Percentiles rank a stretch among this genome's conserved stretches.
phyloP scores from a whole-genome alignment of 2,113 vertebrate species.

The Andinoacara biseriatus region DNA sequence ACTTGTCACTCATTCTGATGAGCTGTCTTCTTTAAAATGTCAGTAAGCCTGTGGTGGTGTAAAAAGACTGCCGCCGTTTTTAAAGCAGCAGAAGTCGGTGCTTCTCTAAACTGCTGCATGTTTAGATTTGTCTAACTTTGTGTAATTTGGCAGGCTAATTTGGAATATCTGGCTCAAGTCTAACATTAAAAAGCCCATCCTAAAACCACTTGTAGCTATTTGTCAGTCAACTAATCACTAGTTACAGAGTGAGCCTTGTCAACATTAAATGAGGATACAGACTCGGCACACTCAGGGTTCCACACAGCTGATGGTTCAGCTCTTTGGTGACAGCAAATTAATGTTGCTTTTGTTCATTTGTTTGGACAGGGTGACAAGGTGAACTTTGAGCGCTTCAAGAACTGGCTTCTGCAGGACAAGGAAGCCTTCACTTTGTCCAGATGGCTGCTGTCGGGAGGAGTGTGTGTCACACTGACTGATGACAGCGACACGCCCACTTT shows the following conservation, averaged over 20 bases:
- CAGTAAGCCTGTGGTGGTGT: neutral
- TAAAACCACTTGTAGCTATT: neutral
- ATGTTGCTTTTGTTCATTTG: neutral
- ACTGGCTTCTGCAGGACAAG: constrained; percentile 95
- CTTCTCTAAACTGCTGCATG: neutral
- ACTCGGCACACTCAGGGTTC: neutral
- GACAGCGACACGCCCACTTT: constrained; percentile 99
- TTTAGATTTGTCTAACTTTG: neutral
- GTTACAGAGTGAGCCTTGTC: neutral
- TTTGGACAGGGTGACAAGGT: constrained; percentile 92
- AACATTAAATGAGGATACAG: neutral
- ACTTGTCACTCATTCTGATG: neutral
- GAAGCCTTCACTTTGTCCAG: constrained; percentile 96
- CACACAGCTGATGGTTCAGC: neutral
- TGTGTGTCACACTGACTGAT: constrained; percentile 96
- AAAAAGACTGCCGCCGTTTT: neutral
- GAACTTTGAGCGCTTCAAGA: constrained; percentile 96
- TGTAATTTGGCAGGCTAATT: neutral
- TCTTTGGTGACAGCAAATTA: neutral
- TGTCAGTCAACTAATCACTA: too few species aligned
- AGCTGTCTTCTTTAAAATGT: neutral
- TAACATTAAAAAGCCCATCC: neutral
- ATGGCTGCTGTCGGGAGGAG: constrained; percentile 95
- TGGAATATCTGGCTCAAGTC: neutral
- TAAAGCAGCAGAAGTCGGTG: neutral